These are phyloP conservation scores for Ophion obscuratus DNA, from an alignment of 2,888 invertebrate genomes.

Conservation along the genomic window DNA sequence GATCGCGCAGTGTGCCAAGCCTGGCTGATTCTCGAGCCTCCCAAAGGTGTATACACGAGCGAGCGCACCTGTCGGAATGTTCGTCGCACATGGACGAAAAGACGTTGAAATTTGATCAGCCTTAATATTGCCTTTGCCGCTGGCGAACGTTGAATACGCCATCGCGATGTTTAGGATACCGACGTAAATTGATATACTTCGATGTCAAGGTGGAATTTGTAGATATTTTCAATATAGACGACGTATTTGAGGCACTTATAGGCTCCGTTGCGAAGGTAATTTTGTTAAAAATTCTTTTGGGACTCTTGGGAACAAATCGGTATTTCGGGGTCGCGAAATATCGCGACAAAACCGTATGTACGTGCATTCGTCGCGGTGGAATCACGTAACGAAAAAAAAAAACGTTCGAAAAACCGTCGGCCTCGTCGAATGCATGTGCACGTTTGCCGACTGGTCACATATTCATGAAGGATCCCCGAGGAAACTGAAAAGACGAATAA, in stretches of 20 bases:
- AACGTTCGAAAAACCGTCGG: neutral
- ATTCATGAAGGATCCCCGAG: neutral
- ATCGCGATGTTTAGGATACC: neutral
- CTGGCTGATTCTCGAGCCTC: constrained; percentile 12
- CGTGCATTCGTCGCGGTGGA: no score
- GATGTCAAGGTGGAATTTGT: no score
- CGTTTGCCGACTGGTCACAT: constrained; percentile 6
- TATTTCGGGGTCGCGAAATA: neutral
- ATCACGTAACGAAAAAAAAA: neutral
- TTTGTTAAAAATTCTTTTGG: no score
- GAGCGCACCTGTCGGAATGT: constrained; percentile 62
- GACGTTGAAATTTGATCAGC: constrained; percentile 61
- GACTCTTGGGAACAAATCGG: no score
- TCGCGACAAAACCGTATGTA: neutral
- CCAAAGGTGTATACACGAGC: constrained; percentile 13
- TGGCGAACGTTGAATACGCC: neutral
- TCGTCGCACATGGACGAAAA: constrained; percentile 30
- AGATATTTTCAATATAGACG: no score
- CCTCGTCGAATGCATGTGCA: neutral
- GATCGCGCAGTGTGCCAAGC: constrained; percentile 1
- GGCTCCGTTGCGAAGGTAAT: no score
- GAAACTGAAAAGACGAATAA: constrained; percentile 10
- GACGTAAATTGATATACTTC: neutral
- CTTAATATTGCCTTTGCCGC: constrained; percentile 37
- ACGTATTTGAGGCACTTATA: no score